Evolutionary conservation across 2,113 vertebrate genomes (phyloP), one percentile per base, ranked within the genome.

Genomic region (Hipposideros armiger): DNA sequence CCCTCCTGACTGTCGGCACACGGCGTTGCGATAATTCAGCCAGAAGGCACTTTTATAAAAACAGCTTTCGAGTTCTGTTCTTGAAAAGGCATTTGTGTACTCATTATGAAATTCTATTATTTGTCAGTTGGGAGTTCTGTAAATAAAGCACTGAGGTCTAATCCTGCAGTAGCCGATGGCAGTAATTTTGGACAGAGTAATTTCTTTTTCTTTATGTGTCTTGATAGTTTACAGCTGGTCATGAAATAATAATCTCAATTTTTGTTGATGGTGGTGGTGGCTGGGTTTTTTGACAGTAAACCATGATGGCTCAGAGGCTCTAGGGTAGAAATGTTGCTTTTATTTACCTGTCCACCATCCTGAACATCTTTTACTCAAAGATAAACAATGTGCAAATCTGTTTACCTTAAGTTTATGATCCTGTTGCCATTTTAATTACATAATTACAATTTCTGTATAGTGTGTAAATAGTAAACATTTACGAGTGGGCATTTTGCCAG

Each of bases 51-150:
- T 98, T 98, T 98, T 97, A 97, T 83, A 98, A 98, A 98, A 98
- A 97, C 97, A 92, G 91, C 98, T 98, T 98, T 98, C 97, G 98
- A 97, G 97, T 98, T 98, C 96, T 98, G 69, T 96, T 98, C 98
- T 98, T 98, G 97, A 98, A 98, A 98, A 98, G 97, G 88, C 97
- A 52, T 98, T 98, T 98, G 96, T 98, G 70, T 97, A 94, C 95
- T 98, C 82, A 98, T 98, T 98, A 98, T 98, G 94, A 97, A 97
- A 81, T 9, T 87, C 92, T 98, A 84, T 97, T 97, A 97, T 98
- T 98, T 98, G 97, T 98, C 97, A 93, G 88, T 97, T 94, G 97
- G 97, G 95, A 98, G 95, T 98, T 98, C 94, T 98, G 97, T 98
- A 98, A 98, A 98, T 98, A 98, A 98, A 98, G 82, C 77, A 95